Conservation (phyloP, 2,888 invertebrate species). For the Himalopsyche tibetana region DNA sequence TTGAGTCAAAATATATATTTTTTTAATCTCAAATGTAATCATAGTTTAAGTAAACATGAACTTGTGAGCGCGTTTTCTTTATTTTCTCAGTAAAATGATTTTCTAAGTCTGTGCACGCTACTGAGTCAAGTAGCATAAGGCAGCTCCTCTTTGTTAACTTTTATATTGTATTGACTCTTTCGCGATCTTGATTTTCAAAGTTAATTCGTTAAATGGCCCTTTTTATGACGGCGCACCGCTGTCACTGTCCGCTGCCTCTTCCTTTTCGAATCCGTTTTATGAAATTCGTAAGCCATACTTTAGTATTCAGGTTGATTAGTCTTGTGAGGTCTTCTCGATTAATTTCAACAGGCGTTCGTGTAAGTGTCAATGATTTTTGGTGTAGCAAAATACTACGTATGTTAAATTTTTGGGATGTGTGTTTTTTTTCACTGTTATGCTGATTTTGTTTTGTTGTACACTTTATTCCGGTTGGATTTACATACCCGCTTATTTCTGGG, state of each 20-base stretch:
- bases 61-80: too few species aligned
- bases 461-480: too few species aligned
- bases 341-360: background rate
- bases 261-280: background rate
- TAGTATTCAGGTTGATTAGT: background rate
- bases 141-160: slow-evolving; percentile 7
- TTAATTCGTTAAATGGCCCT: slow-evolving; percentile 26
- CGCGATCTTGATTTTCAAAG: slow-evolving; percentile 23
- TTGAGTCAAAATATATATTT: too few species aligned
- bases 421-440: too few species aligned
- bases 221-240: slow-evolving; percentile 11
- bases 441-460: too few species aligned
- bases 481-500: too few species aligned
- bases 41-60: too few species aligned
- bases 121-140: background rate
- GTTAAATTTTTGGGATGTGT: background rate
- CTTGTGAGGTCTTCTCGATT: background rate
- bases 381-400: too few species aligned
- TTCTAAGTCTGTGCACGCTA: background rate
- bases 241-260: slow-evolving; percentile 4
- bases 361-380: background rate
- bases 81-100: too few species aligned
- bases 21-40: too few species aligned
- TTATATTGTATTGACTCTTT: slow-evolving; percentile 32
- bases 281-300: background rate